phyloP scores from a whole-genome alignment of 2,888 invertebrate genomes.

The Sphaerophoria taeniata region DNA sequence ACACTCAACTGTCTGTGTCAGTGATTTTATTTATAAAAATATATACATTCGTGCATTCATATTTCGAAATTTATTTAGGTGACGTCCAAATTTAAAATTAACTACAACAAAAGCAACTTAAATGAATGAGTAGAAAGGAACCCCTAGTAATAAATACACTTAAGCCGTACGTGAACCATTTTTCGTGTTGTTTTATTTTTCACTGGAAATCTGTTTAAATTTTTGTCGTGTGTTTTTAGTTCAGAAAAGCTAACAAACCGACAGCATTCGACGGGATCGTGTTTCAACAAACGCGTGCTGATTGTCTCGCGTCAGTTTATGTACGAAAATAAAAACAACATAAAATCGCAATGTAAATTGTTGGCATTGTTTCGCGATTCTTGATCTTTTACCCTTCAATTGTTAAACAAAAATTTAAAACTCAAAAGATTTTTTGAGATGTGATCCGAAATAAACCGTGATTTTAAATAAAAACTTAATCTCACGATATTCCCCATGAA shows the following conservation, averaged over 20 bases:
- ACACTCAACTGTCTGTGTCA: slow-evolving; percentile 62
- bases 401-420: slow-evolving; percentile 9
- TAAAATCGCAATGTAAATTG: slow-evolving; percentile 45
- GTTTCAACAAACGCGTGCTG: slow-evolving; percentile 50
- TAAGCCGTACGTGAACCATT: slow-evolving; percentile 49
- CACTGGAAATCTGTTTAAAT: slow-evolving; percentile 49
- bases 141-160: slow-evolving; percentile 42
- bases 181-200: slow-evolving; percentile 33
- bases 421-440: too few species aligned
- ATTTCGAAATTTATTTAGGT: slow-evolving; percentile 71
- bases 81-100: slow-evolving; percentile 72
- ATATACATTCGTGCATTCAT: neutral
- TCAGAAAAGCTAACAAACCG: slow-evolving; percentile 47
- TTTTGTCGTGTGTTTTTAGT: slow-evolving; percentile 66
- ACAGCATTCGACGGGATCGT: slow-evolving; percentile 38
- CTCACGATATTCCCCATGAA: too few species aligned
- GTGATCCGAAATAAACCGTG: too few species aligned
- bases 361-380: slow-evolving; percentile 56
- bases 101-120: slow-evolving; percentile 43
- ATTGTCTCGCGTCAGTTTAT: slow-evolving; percentile 46
- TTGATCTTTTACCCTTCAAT: slow-evolving; percentile 32
- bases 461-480: too few species aligned
- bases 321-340: slow-evolving; percentile 17
- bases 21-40: slow-evolving; percentile 68
- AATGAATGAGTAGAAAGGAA: slow-evolving; percentile 34